These are phyloP conservation scores for Xenopus borealis DNA, from an alignment of 2,113 vertebrate genomes.

Conservation along the genomic window DNA sequence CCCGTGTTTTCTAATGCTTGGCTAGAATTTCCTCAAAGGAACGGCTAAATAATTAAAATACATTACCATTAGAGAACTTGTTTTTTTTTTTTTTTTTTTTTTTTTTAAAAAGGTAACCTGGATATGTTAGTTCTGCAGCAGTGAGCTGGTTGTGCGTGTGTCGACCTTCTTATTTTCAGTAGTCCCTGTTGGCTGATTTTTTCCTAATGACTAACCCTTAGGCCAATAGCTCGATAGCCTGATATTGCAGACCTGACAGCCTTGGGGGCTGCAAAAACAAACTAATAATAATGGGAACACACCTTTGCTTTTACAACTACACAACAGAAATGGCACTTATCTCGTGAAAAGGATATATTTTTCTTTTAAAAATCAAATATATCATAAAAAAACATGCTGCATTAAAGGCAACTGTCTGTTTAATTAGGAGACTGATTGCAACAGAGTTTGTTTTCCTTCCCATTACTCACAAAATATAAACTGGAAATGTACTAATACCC, in stretches of 20 bases:
- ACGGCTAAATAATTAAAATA: constrained; percentile 55
- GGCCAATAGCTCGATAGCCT: constrained; percentile 8
- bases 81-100: too few relatives aligned
- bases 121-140: constrained; percentile 23
- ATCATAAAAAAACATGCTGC: too few relatives aligned
- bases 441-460: too few relatives aligned
- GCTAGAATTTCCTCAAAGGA: constrained; percentile 46
- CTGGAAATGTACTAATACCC: too few relatives aligned
- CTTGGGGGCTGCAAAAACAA: neutral
- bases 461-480: too few relatives aligned
- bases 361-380: too few relatives aligned
- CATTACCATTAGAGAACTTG: constrained; percentile 39
- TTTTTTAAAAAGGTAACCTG: constrained; percentile 23
- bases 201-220: constrained; percentile 36
- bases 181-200: constrained; percentile 27
- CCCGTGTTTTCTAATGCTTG: constrained; percentile 40
- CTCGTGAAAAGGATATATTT: too few relatives aligned
- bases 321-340: too few relatives aligned
- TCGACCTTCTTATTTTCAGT: constrained; percentile 9
- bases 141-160: neutral
- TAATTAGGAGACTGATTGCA: too few relatives aligned
- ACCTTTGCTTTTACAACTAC: too few relatives aligned
- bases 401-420: too few relatives aligned
- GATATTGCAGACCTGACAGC: too few relatives aligned
- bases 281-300: neutral